Base-by-base conservation (phyloP, 1,140 invertebrate species). In the Charaxes varanes region DNA sequence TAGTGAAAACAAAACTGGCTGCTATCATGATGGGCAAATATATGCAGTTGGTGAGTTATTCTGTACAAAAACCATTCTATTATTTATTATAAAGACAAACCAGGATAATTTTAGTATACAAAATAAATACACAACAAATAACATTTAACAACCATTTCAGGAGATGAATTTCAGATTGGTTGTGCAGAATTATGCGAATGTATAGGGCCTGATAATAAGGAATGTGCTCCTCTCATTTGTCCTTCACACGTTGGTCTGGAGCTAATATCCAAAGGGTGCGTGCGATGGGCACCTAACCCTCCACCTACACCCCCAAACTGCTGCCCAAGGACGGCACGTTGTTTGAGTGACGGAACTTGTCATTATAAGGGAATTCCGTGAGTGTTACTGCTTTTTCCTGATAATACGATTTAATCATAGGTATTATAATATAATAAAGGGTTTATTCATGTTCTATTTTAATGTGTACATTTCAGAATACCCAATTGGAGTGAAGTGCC, bases 241-340 rank as follows among this genome's bases (percentile, higher is more conserved):
- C 94, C 94, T 0, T 90, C 90, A 0, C 91, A 92, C 47, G 94
- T 93, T 47, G 94, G 92, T 1, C 74, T 95, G 6, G 93, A 95
- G 55, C 86, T 94, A 1, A 63, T 94, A n/a, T 91, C 94, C 61
- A 90, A 92, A 0, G 87, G 91, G 26, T 97, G 95, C 67, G 67
- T 96, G 0, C 88, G 91, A 45, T 97, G 95, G 95, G 93, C 94
- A 52, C 89, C 90, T 0, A 89, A 90, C 7, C 91, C 93, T 0
- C 85, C 89, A 8, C 89, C 93, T 0, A 86, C 85, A 26, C 88
- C 92, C 4, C 94, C 94, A 0, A 89, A 91, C 47, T 96, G 94
- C 71, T 96, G 94, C 73, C 93, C 94, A 0, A 86, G 93, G 56
- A 86, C 90, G 46, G 88, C 94, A 36, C 85, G 87, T 15, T 95